Percentiles rank a stretch among this genome's conserved stretches.
These are phyloP conservation scores for Lampris megalopsis DNA, from an alignment of 2,113 vertebrate genomes.

Conservation along the genomic window DNA sequence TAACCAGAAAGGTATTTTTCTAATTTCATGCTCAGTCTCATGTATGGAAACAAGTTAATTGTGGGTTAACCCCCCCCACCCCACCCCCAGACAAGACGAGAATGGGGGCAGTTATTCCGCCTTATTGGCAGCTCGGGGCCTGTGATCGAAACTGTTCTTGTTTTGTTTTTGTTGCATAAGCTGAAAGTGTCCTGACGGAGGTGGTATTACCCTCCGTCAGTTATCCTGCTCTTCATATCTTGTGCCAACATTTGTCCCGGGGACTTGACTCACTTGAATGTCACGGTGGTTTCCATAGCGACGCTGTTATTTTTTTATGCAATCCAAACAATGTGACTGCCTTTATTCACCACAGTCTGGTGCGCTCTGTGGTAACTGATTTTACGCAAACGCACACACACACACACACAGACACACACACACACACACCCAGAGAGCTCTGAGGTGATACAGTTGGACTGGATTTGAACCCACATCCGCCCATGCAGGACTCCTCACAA, in stretches of 20 bases:
- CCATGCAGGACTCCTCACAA: not conserved
- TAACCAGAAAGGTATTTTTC: not conserved
- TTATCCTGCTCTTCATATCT: not conserved
- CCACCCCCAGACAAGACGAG: no score
- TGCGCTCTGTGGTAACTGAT: constrained; percentile 24
- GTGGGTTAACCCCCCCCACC: no score
- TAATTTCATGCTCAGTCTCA: constrained; percentile 17
- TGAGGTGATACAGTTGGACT: constrained; percentile 29
- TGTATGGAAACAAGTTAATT: not conserved
- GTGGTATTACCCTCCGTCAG: no score
- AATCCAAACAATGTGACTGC: constrained; percentile 27
- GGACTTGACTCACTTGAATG: constrained; percentile 15
- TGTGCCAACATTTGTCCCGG: constrained; percentile 8
- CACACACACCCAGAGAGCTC: not conserved
- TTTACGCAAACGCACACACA: constrained; percentile 19
- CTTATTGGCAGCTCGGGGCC: constrained; percentile 2
- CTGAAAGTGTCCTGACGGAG: no score
- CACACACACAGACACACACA: not conserved
- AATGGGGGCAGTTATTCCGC: not conserved
- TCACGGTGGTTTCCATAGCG: constrained; percentile 54
- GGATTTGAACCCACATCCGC: constrained; percentile 26
- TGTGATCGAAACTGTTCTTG: no score
- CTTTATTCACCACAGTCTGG: constrained; percentile 34
- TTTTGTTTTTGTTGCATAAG: no score
- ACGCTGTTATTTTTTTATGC: constrained; percentile 41